Evolutionary conservation across 1,140 invertebrate genomes (phyloP), one percentile per base, ranked within the genome.

Genomic region (Papilio xuthus): DNA sequence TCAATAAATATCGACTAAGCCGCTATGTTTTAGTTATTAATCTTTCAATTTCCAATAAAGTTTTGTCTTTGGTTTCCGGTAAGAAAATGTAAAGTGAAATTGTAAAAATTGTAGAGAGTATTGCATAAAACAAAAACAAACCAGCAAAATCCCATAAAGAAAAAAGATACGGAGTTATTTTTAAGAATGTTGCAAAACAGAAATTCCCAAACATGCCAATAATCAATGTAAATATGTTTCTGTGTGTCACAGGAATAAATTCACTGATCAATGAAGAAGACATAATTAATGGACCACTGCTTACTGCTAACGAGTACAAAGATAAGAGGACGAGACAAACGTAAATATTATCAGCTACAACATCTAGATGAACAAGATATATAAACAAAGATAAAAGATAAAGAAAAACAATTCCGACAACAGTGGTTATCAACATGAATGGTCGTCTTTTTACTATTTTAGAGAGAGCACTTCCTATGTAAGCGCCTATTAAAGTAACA

Each of bases 401-500:
- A 23, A 76, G 53, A 20, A 76, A 76, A 20, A 76, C 10, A 41
- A 76, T 76, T 15, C 53, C 74, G 10, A 44, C 56, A 13, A 37
- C 10, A 20, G 79, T 67, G 12, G 44, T 37, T 26, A 67, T 20
- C 9, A 80, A n/a, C 7, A 80, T 41, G 12, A 80, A 80, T 18
- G 77, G 69, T 37, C 81, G 23, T 77, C 81, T 76, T 74, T 71
- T 80, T 8, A 80, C 53, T 60, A 77, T 44, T 44, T 70, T 79
- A 13, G 81, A 75, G 56, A 82, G 71, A 32, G 9, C 67, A 72
- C 81, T 73, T 10, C 81, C 81, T 12, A 79, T 44, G 23, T 82
- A 80, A 37, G 80, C 80, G 2, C 77, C 75, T 4, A 77, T 42
- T 20, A 82, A 71, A 67, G 79, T 82, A 1, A 80, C 44, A 0